Evolutionary conservation across 2,888 invertebrate genomes (phyloP).

Genomic region (Apodemia zela): DNA sequence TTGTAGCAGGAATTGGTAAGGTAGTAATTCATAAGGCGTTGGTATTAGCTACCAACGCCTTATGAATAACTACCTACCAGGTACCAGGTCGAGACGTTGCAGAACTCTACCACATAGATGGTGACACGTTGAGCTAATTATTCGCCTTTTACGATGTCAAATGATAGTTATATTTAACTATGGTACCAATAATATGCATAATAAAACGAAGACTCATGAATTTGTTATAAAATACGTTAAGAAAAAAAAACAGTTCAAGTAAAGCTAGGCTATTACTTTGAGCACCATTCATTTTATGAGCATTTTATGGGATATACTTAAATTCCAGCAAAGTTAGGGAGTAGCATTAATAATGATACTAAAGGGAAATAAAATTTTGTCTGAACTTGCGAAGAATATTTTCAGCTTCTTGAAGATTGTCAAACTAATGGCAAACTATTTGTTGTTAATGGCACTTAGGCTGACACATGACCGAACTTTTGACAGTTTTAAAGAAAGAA

Average conservation of each 20-base stretch:
- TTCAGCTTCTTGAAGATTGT: not conserved
- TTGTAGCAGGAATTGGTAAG: too few species aligned
- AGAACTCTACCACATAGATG: too few species aligned
- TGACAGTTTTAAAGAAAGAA: not conserved
- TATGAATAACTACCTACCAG: too few species aligned
- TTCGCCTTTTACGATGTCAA: too few species aligned
- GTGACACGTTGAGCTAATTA: too few species aligned
- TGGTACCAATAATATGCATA: too few species aligned
- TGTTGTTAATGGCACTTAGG: not conserved
- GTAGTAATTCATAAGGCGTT: too few species aligned
- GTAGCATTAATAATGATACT: constrained; percentile 3
- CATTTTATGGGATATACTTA: constrained; percentile 4
- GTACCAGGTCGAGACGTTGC: too few species aligned
- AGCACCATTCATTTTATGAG: not conserved
- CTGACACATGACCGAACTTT: not conserved
- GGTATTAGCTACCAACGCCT: too few species aligned
- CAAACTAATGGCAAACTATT: not conserved
- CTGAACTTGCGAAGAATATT: not conserved
- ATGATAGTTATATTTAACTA: too few species aligned
- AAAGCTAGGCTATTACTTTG: constrained; percentile 1
- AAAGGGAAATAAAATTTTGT: not conserved
- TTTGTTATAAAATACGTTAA: not conserved
- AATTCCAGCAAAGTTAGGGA: not conserved
- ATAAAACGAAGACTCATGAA: too few species aligned
- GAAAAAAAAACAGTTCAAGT: not conserved